Percentiles rank a stretch among this genome's conserved stretches.
phyloP scores from a whole-genome alignment of 2,113 vertebrate species.

The Ascaphus truei region DNA sequence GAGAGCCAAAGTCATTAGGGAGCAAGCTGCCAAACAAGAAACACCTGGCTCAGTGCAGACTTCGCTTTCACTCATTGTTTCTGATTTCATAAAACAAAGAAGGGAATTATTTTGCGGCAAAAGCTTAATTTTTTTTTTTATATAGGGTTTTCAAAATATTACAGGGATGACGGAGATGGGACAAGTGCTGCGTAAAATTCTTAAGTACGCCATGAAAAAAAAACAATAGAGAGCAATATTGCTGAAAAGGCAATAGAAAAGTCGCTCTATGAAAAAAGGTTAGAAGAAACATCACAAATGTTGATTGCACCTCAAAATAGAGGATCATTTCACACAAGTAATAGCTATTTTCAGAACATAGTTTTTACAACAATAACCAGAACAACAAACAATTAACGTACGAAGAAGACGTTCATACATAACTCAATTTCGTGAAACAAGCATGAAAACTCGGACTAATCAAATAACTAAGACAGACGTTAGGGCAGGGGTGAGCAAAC shows the following conservation, averaged over 20 bases:
- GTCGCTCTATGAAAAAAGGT: neutral
- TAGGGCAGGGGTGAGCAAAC: too few relatives aligned
- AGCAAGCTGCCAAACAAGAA: constrained; percentile 83
- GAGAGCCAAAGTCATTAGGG: constrained; percentile 80
- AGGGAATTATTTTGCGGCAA: constrained; percentile 62
- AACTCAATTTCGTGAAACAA: too few relatives aligned
- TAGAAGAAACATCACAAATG: too few relatives aligned
- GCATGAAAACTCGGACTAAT: too few relatives aligned
- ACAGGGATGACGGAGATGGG: neutral
- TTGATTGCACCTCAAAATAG: too few relatives aligned
- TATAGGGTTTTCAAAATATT: constrained; percentile 44
- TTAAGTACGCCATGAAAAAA: neutral
- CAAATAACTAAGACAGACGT: too few relatives aligned
- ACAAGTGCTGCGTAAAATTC: neutral
- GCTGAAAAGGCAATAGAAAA: neutral
- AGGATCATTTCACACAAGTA: too few relatives aligned
- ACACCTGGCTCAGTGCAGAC: constrained; percentile 88
- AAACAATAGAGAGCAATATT: neutral
- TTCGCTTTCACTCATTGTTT: constrained; percentile 73
- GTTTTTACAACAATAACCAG: too few relatives aligned
- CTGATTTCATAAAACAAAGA: constrained; percentile 63
- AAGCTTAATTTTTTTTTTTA: constrained; percentile 61
- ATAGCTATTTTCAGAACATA: too few relatives aligned
- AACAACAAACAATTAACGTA: too few relatives aligned
- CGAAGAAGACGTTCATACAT: too few relatives aligned